A percentile compares a stretch with the other conserved stretches of the same genome.
These are phyloP conservation scores for Polypterus bichir DNA, from an alignment of 2,113 vertebrate genomes.

Conservation along the genomic window DNA sequence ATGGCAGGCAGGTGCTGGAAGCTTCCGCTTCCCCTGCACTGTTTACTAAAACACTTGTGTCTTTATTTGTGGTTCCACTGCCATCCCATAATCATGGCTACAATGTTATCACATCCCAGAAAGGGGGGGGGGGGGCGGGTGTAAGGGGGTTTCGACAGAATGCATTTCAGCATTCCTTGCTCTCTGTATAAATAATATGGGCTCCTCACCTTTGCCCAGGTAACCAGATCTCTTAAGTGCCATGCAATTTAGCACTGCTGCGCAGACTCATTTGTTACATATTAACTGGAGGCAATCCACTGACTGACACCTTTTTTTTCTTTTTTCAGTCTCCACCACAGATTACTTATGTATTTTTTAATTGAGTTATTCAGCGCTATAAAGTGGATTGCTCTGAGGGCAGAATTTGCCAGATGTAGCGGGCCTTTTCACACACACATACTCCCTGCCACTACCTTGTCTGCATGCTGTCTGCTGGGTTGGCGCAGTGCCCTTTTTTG, in stretches of 20 bases:
- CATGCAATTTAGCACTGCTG: neutral
- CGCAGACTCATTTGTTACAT: constrained; percentile 13
- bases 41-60: too few relatives aligned
- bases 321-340: constrained; percentile 10
- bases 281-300: constrained; percentile 25
- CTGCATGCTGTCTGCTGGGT: constrained; percentile 18
- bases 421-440: too few relatives aligned
- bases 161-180: neutral
- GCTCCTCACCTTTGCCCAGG: neutral
- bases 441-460: neutral
- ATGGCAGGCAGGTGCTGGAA: too few relatives aligned
- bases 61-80: too few relatives aligned
- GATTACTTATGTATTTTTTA: too few relatives aligned
- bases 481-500: constrained; percentile 22
- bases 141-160: neutral
- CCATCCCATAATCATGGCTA: too few relatives aligned
- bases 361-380: too few relatives aligned
- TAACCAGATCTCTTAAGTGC: neutral
- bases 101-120: too few relatives aligned
- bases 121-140: too few relatives aligned
- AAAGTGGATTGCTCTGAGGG: too few relatives aligned
- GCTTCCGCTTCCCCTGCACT: too few relatives aligned
- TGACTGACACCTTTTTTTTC: constrained; percentile 24
- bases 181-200: neutral
- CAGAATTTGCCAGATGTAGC: too few relatives aligned